Conservation (phyloP, 2,113 vertebrate species). For the Sisor rabdophorus region DNA sequence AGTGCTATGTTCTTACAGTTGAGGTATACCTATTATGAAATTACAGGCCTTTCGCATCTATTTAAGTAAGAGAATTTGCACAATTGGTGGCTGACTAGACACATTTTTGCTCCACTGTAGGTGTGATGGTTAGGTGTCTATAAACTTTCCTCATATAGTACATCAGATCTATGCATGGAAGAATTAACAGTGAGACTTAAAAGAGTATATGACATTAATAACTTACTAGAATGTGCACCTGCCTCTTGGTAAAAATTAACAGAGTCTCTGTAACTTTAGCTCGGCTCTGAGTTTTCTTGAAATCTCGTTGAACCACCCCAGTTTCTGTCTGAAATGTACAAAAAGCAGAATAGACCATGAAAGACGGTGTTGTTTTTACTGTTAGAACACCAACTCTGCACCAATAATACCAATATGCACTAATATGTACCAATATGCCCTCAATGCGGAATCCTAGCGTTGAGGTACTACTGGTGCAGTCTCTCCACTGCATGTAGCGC, state of each 20-base stretch:
- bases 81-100: too few relatives aligned
- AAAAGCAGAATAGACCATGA: constrained; percentile 29
- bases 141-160: background rate
- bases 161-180: background rate
- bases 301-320: constrained; percentile 67
- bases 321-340: constrained; percentile 65
- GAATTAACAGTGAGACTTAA: constrained; percentile 9
- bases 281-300: constrained; percentile 64
- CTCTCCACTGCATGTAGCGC: constrained; percentile 78
- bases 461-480: constrained; percentile 69
- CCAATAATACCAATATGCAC: background rate
- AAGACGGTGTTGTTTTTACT: background rate
- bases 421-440: constrained; percentile 68
- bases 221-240: constrained; percentile 68
- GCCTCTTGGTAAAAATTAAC: constrained; percentile 67
- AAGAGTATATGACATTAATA: background rate
- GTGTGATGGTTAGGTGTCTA: background rate
- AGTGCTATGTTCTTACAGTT: too few relatives aligned
- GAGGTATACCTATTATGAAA: too few relatives aligned
- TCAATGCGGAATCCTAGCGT: constrained; percentile 75
- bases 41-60: too few relatives aligned
- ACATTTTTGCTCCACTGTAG: too few relatives aligned
- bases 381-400: background rate
- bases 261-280: constrained; percentile 66
- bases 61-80: too few relatives aligned